phyloP scores from a whole-genome alignment of 2,797 vertebrate genomes.

The Spinus olivaceus region DNA sequence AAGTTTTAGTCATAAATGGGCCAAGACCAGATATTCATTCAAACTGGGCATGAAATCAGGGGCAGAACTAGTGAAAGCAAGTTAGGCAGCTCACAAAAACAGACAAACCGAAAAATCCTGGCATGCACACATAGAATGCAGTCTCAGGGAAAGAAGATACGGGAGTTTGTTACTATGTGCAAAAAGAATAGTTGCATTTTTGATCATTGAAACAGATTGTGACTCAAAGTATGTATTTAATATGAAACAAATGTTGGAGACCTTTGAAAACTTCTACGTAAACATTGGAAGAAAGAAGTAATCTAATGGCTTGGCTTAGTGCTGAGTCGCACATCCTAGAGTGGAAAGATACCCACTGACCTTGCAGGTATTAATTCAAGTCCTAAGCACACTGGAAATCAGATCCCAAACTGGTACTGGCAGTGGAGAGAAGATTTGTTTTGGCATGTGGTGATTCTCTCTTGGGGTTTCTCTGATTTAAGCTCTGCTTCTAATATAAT shows the following conservation, averaged over 20 bases:
- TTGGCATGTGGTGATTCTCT: neutral
- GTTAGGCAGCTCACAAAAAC: neutral
- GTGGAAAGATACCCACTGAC: neutral
- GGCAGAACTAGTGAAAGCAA: neutral
- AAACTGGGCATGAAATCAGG: neutral
- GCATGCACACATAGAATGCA: neutral
- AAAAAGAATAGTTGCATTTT: neutral
- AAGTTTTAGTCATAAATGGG: neutral
- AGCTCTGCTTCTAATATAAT: neutral
- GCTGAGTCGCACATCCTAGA: neutral
- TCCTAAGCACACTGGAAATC: neutral
- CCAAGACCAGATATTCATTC: neutral
- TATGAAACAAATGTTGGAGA: neutral
- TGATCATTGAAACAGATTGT: neutral
- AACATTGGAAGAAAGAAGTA: neutral
- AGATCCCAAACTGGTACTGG: neutral
- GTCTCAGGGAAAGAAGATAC: neutral
- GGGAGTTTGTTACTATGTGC: neutral
- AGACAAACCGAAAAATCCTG: neutral
- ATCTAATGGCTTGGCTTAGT: neutral
- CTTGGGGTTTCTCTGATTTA: neutral
- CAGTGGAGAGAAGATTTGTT: neutral
- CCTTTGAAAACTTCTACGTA: neutral
- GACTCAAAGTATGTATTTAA: neutral
- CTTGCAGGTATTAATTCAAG: neutral